These are phyloP conservation scores for Drosophila lacertosa DNA, from an alignment of 1,140 invertebrate species.

Conservation along the genomic window DNA sequence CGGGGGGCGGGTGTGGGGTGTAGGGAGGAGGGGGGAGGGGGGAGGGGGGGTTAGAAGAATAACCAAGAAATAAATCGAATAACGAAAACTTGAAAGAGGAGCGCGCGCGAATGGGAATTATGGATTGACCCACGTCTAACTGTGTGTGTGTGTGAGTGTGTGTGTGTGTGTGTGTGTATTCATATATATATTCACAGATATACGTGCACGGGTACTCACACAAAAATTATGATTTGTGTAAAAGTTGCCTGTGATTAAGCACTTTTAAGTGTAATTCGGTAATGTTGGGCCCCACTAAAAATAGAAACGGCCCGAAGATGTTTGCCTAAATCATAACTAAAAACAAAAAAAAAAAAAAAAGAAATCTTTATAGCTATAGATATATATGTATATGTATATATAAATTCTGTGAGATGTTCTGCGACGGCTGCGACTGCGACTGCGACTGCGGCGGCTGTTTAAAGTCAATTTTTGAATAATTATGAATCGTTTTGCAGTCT, in stretches of 20 bases:
- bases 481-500: constrained; percentile 78
- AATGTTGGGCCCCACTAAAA: constrained; percentile 52
- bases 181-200: neutral
- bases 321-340: constrained; percentile 75
- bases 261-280: constrained; percentile 76
- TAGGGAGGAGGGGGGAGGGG: too few species aligned
- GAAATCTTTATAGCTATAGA: constrained; percentile 70
- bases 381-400: constrained; percentile 4
- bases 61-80: constrained; percentile 46
- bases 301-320: constrained; percentile 50
- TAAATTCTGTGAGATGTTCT: constrained; percentile 47
- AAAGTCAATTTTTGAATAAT: constrained; percentile 81
- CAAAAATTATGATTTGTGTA: constrained; percentile 76
- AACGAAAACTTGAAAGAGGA: constrained; percentile 56
- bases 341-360: too few species aligned
- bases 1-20: neutral
- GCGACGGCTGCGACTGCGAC: constrained; percentile 14
- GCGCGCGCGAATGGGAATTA: constrained; percentile 37
- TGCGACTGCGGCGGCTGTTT: constrained; percentile 60
- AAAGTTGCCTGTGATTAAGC: constrained; percentile 77
- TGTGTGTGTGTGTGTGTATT: neutral
- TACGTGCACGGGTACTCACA: neutral
- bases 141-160: too few species aligned
- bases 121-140: constrained; percentile 13
- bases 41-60: neutral